These are phyloP conservation scores for Neotoxoptera formosana DNA, from an alignment of 1,140 invertebrate species.

Conservation along the genomic window DNA sequence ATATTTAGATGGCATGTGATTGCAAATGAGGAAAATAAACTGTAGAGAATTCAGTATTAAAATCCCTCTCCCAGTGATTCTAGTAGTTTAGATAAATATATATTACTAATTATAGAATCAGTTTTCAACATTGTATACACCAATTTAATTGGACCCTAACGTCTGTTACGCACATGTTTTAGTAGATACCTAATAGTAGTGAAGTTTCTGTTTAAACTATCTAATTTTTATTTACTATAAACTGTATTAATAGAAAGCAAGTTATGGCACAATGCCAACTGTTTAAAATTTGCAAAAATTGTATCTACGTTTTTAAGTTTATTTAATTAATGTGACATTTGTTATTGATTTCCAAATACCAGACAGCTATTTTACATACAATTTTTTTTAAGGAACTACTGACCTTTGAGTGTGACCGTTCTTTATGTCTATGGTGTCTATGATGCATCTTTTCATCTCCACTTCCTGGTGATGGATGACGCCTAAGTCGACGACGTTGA, in stretches of 20 bases:
- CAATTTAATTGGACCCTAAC: slow-evolving; percentile 29
- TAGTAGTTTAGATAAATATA: slow-evolving; percentile 43
- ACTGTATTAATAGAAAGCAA: slow-evolving; percentile 44
- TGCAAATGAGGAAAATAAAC: slow-evolving; percentile 47
- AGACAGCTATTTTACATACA: not conserved
- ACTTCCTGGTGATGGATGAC: slow-evolving; percentile 61
- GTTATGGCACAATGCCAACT: not conserved
- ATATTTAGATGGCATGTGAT: slow-evolving; percentile 54
- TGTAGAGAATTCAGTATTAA: slow-evolving; percentile 36
- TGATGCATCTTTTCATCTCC: slow-evolving; percentile 57
- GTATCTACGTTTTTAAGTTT: not conserved
- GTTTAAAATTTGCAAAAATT: slow-evolving; percentile 18
- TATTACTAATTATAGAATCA: slow-evolving; percentile 54
- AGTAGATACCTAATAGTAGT: not conserved
- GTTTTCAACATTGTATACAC: slow-evolving; percentile 37
- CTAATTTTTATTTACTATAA: slow-evolving; percentile 32
- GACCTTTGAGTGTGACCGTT: slow-evolving; percentile 57
- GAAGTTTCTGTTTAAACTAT: not conserved
- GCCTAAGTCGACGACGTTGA: slow-evolving; percentile 61
- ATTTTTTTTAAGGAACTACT: slow-evolving; percentile 17
- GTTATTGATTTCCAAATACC: slow-evolving; percentile 43
- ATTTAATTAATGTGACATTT: slow-evolving; percentile 53
- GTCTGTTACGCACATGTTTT: slow-evolving; percentile 42
- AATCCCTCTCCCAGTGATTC: slow-evolving; percentile 36
- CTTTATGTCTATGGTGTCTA: slow-evolving; percentile 64